Percentiles rank a stretch among this genome's conserved stretches.
These are phyloP conservation scores for Origma solitaria DNA, from an alignment of 2,113 vertebrate species.

Conservation along the genomic window DNA sequence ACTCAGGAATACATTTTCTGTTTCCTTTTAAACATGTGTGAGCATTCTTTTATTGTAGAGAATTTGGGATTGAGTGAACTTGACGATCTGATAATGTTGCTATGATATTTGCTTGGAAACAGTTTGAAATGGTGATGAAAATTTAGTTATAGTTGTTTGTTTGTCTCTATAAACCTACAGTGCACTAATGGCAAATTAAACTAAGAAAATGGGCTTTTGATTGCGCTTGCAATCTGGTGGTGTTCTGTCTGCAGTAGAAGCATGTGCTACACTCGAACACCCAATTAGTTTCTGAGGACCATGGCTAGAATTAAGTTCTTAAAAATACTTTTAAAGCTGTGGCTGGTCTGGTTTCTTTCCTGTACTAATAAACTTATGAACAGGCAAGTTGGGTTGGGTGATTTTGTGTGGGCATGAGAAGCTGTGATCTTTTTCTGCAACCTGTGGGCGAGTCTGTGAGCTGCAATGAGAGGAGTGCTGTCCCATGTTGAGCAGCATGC, in stretches of 20 bases:
- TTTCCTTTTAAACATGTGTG: background rate
- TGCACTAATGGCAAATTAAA: constrained; percentile 34
- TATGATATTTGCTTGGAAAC: constrained; percentile 40
- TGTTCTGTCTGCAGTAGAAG: background rate
- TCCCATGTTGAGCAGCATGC: background rate
- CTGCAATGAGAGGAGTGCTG: background rate
- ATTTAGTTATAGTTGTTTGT: background rate
- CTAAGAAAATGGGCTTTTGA: constrained; percentile 37
- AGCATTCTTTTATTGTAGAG: background rate
- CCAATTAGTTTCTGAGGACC: background rate
- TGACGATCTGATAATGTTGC: background rate
- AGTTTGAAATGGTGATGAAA: background rate
- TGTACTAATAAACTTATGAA: background rate
- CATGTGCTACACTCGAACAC: background rate
- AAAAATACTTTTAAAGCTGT: background rate
- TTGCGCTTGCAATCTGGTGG: constrained; percentile 26
- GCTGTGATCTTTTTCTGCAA: background rate
- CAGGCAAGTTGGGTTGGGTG: background rate
- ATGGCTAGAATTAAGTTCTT: background rate
- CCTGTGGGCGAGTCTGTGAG: background rate
- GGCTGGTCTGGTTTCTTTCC: background rate
- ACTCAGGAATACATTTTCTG: background rate
- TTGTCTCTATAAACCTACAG: background rate
- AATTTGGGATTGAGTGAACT: background rate
- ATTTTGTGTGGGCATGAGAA: background rate